Conservation (phyloP, 1,140 invertebrate genomes). For the Ptiloglossa arizonensis region DNA sequence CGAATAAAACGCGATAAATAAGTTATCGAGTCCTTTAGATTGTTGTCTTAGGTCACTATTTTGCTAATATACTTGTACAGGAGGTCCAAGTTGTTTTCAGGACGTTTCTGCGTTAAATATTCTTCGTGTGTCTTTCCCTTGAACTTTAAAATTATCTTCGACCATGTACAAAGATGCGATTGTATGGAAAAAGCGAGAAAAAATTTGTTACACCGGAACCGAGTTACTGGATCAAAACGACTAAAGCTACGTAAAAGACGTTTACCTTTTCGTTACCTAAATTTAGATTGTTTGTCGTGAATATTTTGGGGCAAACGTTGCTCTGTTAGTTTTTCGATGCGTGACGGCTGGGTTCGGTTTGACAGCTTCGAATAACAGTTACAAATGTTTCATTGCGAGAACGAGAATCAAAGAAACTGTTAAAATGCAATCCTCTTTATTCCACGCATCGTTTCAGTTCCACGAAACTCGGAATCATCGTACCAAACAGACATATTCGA, state of each 20-base stretch:
- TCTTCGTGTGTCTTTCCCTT: neutral
- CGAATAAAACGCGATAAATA: no score
- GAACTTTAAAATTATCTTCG: neutral
- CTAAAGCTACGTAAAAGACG: slow-evolving; percentile 8
- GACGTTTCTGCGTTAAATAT: no score
- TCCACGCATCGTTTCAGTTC: neutral
- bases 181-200: neutral
- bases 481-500: neutral
- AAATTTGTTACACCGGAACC: neutral
- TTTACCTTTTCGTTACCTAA: slow-evolving; percentile 25
- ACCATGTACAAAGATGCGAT: neutral
- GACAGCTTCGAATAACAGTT: slow-evolving; percentile 42
- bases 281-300: slow-evolving; percentile 49
- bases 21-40: no score
- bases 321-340: slow-evolving; percentile 28
- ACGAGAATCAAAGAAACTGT: slow-evolving; percentile 18
- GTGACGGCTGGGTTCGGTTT: slow-evolving; percentile 14
- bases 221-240: neutral
- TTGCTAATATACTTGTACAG: no score
- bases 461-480: neutral
- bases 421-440: neutral
- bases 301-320: slow-evolving; percentile 25
- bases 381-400: slow-evolving; percentile 33
- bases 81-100: no score
- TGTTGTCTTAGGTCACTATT: no score